phyloP scores from a whole-genome alignment of 2,888 invertebrate species.

The Gandaritis pyraliata region DNA sequence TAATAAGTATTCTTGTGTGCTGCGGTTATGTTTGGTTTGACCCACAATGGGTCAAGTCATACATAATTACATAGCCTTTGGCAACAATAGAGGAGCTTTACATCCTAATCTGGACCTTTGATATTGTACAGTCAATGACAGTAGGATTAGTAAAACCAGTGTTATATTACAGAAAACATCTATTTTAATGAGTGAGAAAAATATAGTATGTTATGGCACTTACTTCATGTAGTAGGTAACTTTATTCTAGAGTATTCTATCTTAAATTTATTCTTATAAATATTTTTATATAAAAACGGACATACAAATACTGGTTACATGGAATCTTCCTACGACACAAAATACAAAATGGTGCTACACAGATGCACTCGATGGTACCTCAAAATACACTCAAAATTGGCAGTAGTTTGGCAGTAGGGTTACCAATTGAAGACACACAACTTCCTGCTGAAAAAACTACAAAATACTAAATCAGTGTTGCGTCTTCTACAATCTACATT shows the following conservation, averaged over 20 bases:
- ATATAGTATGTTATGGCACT: constrained; percentile 76
- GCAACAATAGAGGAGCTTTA: too few species aligned
- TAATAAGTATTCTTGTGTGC: too few species aligned
- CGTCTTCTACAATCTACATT: background rate
- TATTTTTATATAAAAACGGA: constrained; percentile 52
- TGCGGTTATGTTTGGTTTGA: too few species aligned
- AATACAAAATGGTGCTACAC: constrained; percentile 5
- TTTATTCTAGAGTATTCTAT: constrained; percentile 43
- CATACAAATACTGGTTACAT: constrained; percentile 67
- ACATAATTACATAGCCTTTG: too few species aligned
- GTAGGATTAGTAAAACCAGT: background rate
- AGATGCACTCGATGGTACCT: background rate
- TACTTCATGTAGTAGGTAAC: constrained; percentile 57
- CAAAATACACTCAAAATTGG: constrained; percentile 5
- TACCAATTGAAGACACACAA: background rate
- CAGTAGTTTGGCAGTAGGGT: constrained; percentile 28
- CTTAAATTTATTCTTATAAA: constrained; percentile 51
- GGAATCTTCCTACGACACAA: constrained; percentile 44
- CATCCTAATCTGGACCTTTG: background rate
- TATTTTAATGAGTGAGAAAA: constrained; percentile 56
- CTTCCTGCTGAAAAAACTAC: too few species aligned
- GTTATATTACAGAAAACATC: constrained; percentile 41
- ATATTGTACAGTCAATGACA: too few species aligned
- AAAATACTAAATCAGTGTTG: background rate
- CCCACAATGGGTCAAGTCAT: too few species aligned